These are phyloP conservation scores for Cyprinodon variegatus DNA, from an alignment of 2,113 vertebrate genomes.

Conservation along the genomic window DNA sequence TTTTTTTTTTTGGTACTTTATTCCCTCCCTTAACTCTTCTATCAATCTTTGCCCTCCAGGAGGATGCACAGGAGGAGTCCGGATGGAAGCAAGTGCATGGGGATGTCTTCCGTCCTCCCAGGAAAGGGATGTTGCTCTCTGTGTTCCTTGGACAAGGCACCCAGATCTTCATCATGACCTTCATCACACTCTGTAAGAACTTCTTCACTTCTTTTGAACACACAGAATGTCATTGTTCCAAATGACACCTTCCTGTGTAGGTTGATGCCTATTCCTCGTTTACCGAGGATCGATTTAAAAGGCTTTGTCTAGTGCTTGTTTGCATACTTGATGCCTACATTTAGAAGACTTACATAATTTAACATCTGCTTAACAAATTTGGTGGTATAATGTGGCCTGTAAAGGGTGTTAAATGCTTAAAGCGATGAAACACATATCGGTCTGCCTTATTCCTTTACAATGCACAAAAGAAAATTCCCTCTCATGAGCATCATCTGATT, in stretches of 20 bases:
- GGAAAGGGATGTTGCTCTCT: conserved; percentile 95
- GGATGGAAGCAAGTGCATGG: conserved; percentile 99
- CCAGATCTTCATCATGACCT: conserved; percentile 99
- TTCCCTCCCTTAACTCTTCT: neutral
- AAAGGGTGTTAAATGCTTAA: too few species aligned
- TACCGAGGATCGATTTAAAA: neutral
- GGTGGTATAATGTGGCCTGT: neutral
- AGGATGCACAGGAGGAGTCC: conserved; percentile 98
- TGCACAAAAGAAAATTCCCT: too few species aligned
- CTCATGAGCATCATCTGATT: too few species aligned
- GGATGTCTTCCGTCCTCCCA: conserved; percentile 95
- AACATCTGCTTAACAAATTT: neutral
- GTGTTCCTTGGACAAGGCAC: conserved; percentile 96
- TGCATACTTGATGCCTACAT: too few species aligned
- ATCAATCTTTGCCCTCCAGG: conserved; percentile 73
- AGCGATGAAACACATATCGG: neutral
- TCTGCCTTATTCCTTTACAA: too few species aligned
- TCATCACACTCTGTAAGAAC: conserved; percentile 96
- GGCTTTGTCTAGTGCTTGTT: too few species aligned
- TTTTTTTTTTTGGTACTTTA: neutral
- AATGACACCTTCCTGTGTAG: neutral
- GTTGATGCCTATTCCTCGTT: neutral
- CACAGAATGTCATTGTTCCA: neutral
- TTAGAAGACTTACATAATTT: too few species aligned
- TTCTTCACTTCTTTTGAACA: neutral